Evolutionary conservation across 2,113 vertebrate genomes (phyloP), one percentile per base, ranked within the genome.

Genomic region (Sigmodon hispidus): DNA sequence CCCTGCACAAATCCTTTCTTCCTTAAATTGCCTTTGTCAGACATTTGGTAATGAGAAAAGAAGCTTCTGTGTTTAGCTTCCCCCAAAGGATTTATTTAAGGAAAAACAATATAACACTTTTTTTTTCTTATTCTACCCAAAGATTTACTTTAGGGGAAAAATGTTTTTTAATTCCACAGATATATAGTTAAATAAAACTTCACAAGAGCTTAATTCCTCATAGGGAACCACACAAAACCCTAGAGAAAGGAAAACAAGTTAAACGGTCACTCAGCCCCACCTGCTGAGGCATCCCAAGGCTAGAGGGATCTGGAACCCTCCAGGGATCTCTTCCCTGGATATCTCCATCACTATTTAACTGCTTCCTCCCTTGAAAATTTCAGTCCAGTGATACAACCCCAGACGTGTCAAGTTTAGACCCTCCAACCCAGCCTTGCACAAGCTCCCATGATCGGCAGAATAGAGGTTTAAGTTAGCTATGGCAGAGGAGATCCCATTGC

Each of bases 361-460:
- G 84, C 21, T 31, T 84, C 26, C 80, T 45, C 19, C 40, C 40
- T 84, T 63, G 57, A 13, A 63, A 63, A 84, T 34, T 84, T 84
- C 26, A 84, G 80, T 34, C 4, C 26, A 83, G 7, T 61, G 57
- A 24, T 83, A 31, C 8, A 34, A 6, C 40, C 40, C 13, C 9
- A 31, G 81, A 16, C 16, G 31, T 31, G 57, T 43, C 59, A 45
- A 19, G 34, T 26, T 22, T 5, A 48, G 34, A 21, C 55, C 7
- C 48, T 31, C 11, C 1, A 11, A 2, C n/a, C 26, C 55, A 26
- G 8, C 1, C 16, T 22, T 21, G 34, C 45, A 0, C 5, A 34
- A 29, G 11, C 73, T 65, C 24, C n/a, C 19, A 48, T 34, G 2
- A 21, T 65, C 9, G 59, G 11, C 40, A 11, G 29, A 31, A 22